Conservation (phyloP, 2,888 invertebrate genomes). For the Caradrina kadenii region DNA sequence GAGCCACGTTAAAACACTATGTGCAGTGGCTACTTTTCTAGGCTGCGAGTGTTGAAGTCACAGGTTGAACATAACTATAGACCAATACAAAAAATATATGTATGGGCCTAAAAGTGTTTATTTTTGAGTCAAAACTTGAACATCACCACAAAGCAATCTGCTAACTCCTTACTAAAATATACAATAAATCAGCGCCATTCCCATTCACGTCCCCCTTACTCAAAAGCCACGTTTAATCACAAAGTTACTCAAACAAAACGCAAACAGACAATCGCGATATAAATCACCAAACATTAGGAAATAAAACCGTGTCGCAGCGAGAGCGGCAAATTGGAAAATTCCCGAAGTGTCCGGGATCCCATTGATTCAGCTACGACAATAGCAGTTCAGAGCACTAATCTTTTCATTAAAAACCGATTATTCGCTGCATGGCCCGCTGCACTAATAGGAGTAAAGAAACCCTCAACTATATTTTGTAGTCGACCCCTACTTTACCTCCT, state of each 20-base stretch:
- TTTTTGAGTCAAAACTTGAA: background rate
- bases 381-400: conserved; percentile 85
- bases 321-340: conserved; percentile 86
- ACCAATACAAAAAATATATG: background rate
- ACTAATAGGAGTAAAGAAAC: conserved; percentile 86
- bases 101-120: background rate
- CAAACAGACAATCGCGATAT: conserved; percentile 58
- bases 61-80: too few species aligned
- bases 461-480: conserved; percentile 63
- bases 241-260: conserved; percentile 58
- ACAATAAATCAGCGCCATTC: conserved; percentile 50
- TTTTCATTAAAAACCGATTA: conserved; percentile 91
- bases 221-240: conserved; percentile 59
- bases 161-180: conserved; percentile 39
- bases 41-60: too few species aligned
- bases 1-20: too few species aligned
- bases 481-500: conserved; percentile 59
- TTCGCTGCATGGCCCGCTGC: conserved; percentile 87
- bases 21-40: too few species aligned
- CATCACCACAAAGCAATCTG: conserved; percentile 18
- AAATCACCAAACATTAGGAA: conserved; percentile 65
- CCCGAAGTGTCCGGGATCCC: conserved; percentile 82
- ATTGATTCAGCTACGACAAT: conserved; percentile 83
- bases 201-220: conserved; percentile 46
- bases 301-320: conserved; percentile 72